Base-by-base conservation (phyloP, 2,797 vertebrate genomes). In the Apogon hyalosoma region DNA sequence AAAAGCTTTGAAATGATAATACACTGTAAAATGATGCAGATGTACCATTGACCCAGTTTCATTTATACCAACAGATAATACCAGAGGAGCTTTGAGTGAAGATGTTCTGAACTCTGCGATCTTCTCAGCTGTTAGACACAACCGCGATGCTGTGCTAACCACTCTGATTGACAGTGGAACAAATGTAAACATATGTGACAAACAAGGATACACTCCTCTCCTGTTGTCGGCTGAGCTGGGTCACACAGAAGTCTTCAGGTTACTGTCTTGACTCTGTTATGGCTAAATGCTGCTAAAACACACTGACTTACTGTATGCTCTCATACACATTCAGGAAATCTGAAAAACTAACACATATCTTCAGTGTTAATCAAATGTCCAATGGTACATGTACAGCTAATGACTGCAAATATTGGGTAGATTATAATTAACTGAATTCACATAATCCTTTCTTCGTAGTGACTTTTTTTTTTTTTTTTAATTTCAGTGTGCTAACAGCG, bases 101-200 rank as follows among this genome's bases (percentile, higher is more conserved):
- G 82, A 92, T 1, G 66, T 73, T 3, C 75, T 84, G 63, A 47
- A 87, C 28, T 79, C 82, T 7, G 87, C 89, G 67, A 90, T 96
- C 73, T 93, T 95, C 57, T 93, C 92, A 90, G 94, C 94, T 11
- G 91, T 95, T 14, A 71, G 88, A 79, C 84, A 90, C 69, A 94
- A 96, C 56, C 77, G 91, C 36, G 87, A 76, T 0, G 57, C 43
- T 3, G 64, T 79, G 4, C 73, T 94, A n/a, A 84, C 80, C 2
- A 80, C 87, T 68, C 85, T 95, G 63, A 76, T 90, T 46, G 91
- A 95, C 38, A 89, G 69, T 15, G 94, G 94, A 6, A 80, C 78
- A 4, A 84, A 94, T 13, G 68, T 92, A 28, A 92, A 95, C 0
- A 48, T 74, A 15, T 72, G 12, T 38, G 92, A 94, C 12, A 59